These are phyloP conservation scores for Lanius collurio DNA, from an alignment of 2,113 vertebrate species.

Conservation along the genomic window DNA sequence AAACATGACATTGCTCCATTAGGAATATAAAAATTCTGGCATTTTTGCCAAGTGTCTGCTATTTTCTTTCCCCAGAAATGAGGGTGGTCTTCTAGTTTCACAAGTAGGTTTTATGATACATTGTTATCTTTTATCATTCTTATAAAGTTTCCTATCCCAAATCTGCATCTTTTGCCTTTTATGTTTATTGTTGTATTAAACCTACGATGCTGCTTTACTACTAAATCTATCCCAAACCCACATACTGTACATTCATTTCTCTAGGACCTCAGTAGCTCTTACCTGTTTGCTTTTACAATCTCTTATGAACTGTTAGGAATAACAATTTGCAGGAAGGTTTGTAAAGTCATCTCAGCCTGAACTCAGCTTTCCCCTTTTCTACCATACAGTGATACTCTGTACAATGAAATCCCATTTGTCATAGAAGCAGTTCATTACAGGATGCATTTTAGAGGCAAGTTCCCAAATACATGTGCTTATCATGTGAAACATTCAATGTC, in stretches of 20 bases:
- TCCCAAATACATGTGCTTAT: background rate
- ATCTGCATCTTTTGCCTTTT: constrained; percentile 59
- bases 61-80: background rate
- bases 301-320: constrained; percentile 69
- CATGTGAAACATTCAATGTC: constrained; percentile 27
- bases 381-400: background rate
- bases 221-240: constrained; percentile 66
- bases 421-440: constrained; percentile 45
- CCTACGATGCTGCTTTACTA: constrained; percentile 1
- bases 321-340: constrained; percentile 68
- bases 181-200: constrained; percentile 57
- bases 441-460: constrained; percentile 37
- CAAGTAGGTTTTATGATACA: background rate
- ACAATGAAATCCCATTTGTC: constrained; percentile 46
- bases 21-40: background rate
- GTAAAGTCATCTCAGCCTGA: constrained; percentile 62
- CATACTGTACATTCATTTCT: constrained; percentile 65
- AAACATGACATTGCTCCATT: background rate
- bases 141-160: constrained; percentile 56
- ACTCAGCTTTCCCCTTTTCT: constrained; percentile 39
- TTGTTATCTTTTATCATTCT: constrained; percentile 34
- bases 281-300: constrained; percentile 69
- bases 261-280: constrained; percentile 64
- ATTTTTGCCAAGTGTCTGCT: background rate
- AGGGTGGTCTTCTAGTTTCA: background rate